Percentiles rank a stretch among this genome's conserved stretches.
These are phyloP conservation scores for Polyodon spathula DNA, from an alignment of 2,113 vertebrate genomes.

Conservation along the genomic window DNA sequence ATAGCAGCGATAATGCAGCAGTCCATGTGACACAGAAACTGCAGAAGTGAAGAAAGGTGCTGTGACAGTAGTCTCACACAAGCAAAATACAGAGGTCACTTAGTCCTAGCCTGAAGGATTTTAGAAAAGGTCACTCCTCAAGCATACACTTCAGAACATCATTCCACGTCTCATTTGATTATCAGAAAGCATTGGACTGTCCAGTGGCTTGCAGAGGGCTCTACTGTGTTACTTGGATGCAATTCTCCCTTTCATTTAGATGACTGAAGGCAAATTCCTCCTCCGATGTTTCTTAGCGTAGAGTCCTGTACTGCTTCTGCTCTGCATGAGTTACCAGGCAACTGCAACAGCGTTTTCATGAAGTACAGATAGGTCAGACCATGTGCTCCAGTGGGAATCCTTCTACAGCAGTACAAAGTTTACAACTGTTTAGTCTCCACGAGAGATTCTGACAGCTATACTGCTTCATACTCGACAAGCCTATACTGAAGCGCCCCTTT, in stretches of 20 bases:
- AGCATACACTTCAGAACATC: too few relatives aligned
- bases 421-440: not conserved
- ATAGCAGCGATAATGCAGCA: constrained; percentile 43
- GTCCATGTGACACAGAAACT: constrained; percentile 31
- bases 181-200: not conserved
- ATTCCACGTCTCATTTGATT: not conserved
- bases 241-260: not conserved
- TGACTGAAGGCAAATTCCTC: not conserved
- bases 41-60: constrained; percentile 20
- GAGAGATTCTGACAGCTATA: not conserved
- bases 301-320: not conserved
- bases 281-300: not conserved
- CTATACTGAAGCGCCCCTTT: not conserved
- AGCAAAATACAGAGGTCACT: not conserved
- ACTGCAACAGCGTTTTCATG: constrained; percentile 56
- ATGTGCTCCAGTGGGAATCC: constrained; percentile 51
- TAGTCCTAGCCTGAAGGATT: constrained; percentile 3
- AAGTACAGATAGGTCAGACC: constrained; percentile 52
- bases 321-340: constrained; percentile 5
- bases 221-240: too few relatives aligned
- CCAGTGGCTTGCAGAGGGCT: not conserved
- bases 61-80: constrained; percentile 6
- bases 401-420: constrained; percentile 29
- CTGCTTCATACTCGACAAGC: not conserved
- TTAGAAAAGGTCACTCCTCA: constrained; percentile 50